Evolutionary conservation across 1,140 invertebrate genomes (phyloP).

Genomic region (Berghia stephanieae): DNA sequence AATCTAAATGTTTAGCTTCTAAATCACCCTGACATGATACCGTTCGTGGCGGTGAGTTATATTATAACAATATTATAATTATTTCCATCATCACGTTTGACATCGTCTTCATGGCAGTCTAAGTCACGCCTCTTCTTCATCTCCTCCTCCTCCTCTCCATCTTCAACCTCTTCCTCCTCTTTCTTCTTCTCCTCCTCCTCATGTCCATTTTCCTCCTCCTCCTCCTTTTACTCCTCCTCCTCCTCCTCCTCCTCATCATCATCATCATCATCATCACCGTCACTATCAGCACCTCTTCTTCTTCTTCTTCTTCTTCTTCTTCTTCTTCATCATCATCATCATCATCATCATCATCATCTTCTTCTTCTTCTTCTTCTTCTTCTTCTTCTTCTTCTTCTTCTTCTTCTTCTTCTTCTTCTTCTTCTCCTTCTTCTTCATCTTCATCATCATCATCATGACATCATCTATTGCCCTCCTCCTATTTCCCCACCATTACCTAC

Average conservation of each 20-base stretch:
- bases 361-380: too few species aligned
- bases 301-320: too few species aligned
- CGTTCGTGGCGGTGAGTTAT: not conserved
- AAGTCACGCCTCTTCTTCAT: conserved; percentile 29
- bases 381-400: too few species aligned
- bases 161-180: not conserved
- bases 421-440: too few species aligned
- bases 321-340: too few species aligned
- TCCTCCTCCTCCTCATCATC: conserved; percentile 12
- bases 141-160: not conserved
- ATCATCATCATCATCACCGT: not conserved
- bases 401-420: too few species aligned
- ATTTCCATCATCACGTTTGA: too few species aligned
- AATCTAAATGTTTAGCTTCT: not conserved
- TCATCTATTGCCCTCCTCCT: too few species aligned
- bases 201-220: conserved; percentile 1
- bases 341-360: too few species aligned
- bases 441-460: too few species aligned
- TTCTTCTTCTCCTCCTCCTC: not conserved
- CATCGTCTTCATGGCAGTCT: too few species aligned
- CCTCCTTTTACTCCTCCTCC: not conserved
- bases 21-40: not conserved
- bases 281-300: not conserved
- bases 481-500: too few species aligned
- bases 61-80: not conserved